Conservation (phyloP, 1,140 invertebrate species). For the Adelges cooleyi region DNA sequence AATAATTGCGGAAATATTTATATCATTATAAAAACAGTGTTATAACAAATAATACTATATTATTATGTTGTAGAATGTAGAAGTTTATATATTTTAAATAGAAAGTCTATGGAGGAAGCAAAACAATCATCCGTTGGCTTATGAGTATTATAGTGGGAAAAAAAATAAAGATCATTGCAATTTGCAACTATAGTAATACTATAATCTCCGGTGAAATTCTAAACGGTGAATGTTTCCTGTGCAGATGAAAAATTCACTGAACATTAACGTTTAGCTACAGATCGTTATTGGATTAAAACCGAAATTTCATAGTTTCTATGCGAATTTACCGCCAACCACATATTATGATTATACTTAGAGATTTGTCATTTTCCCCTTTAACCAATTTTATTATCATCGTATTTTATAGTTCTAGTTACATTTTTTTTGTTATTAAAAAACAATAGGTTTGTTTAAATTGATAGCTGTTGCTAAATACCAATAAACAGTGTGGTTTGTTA, state of each 20-base stretch:
- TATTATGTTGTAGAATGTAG: neutral
- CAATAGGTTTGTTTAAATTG: too few relatives aligned
- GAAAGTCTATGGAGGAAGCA: slow-evolving; percentile 14
- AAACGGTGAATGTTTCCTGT: slow-evolving; percentile 19
- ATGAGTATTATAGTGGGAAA: slow-evolving; percentile 12
- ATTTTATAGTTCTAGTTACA: too few relatives aligned
- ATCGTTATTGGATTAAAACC: slow-evolving; percentile 17
- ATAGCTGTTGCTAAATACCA: too few relatives aligned
- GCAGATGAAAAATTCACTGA: slow-evolving; percentile 11
- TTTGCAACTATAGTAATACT: slow-evolving; percentile 5
- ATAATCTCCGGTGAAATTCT: slow-evolving; percentile 9
- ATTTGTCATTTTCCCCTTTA: too few relatives aligned
- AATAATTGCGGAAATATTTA: too few relatives aligned
- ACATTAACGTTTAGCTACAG: slow-evolving; percentile 26
- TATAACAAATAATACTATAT: neutral
- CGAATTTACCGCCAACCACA: neutral
- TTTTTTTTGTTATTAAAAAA: too few relatives aligned
- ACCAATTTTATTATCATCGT: too few relatives aligned
- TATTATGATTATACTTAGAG: too few relatives aligned
- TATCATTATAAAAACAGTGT: neutral
- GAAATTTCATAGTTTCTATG: neutral
- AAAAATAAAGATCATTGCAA: neutral
- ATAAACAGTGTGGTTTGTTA: too few relatives aligned
- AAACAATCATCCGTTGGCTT: slow-evolving; percentile 12
- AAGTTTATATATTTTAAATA: slow-evolving; percentile 1